Base-by-base conservation (phyloP, 2,888 invertebrate genomes). In the Tenthredo mesomela region DNA sequence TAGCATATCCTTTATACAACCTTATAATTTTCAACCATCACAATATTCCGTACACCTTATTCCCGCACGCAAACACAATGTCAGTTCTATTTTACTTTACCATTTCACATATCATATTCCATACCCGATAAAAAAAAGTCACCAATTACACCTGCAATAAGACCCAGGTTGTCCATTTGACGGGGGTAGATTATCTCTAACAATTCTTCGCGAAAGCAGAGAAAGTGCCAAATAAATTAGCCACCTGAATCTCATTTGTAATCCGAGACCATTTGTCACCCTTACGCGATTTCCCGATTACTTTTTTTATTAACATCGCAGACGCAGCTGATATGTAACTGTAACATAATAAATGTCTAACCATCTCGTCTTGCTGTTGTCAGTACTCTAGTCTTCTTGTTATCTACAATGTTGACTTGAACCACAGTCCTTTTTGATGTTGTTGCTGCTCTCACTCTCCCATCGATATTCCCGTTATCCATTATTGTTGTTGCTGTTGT, bases 381-480 rank as follows among this genome's bases (percentile, higher is more conserved):
- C 12, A 61, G 25, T 25, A 61, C 12, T 61, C 61, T 4, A 25
- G 25, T 54, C 54, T 54, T n/a, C n/a, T n/a, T 54, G 54, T 54
- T n/a, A 54, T 54, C 54, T 61, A 12, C 25, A 61, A 61, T 25
- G 61, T 12, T 25, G 25, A 61, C 61, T 61, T 25, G 2, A 61
- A 25, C 25, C 21, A 25, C 21, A 25, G 21, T 61, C 25, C 61
- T 25, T 61, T 25, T 61, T 67, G 4, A 33, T 33, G 33, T 33
- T 33, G 33, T 67, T 67, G 67, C 18, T 33, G 33, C 33, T 33
- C 18, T 18, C 33, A 0, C 15, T 18, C 15, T 33, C 84, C 50
- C 6, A 54, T 82, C 84, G 50, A 65, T 77, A 18, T 83, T 75
- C 84, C 77, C 61, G 65, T 65, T 12, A 33, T 83, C 54, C 70